Evolutionary conservation across 2,113 vertebrate species (phyloP).

Genomic region (Climacteris rufus): DNA sequence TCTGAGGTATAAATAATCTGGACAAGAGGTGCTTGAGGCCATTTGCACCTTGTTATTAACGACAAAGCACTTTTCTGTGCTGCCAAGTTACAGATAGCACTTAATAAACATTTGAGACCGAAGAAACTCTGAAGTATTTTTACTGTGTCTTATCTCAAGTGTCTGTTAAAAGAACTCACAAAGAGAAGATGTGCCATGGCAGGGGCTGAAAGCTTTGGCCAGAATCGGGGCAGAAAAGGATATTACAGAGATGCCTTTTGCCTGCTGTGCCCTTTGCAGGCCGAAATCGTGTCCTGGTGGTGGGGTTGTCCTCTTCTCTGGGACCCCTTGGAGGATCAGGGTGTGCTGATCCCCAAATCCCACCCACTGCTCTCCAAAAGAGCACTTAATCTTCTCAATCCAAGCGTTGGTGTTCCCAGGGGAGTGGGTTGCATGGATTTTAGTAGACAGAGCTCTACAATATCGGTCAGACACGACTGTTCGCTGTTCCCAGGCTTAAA

Average conservation of each 20-base stretch:
- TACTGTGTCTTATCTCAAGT: too few relatives aligned
- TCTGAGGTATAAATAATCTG: too few relatives aligned
- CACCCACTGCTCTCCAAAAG: background rate
- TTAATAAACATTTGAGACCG: too few relatives aligned
- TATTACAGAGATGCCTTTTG: background rate
- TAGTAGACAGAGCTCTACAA: background rate
- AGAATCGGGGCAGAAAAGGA: too few relatives aligned
- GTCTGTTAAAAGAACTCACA: too few relatives aligned
- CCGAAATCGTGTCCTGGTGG: fast-evolving
- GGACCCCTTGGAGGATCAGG: background rate
- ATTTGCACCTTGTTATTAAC: too few relatives aligned
- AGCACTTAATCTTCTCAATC: background rate
- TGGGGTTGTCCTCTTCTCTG: background rate
- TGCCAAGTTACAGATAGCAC: too few relatives aligned
- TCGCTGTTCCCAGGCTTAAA: background rate
- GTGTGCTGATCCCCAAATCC: background rate
- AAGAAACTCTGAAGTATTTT: too few relatives aligned
- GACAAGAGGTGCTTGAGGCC: too few relatives aligned
- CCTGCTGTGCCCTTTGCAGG: background rate
- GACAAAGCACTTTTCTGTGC: too few relatives aligned
- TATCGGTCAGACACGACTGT: fast-evolving
- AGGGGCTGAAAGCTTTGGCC: too few relatives aligned
- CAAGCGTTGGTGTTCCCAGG: background rate
- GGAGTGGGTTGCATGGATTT: background rate
- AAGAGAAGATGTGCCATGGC: too few relatives aligned